phyloP scores from a whole-genome alignment of 1,140 invertebrate species.

The Temnothorax longispinosus region DNA sequence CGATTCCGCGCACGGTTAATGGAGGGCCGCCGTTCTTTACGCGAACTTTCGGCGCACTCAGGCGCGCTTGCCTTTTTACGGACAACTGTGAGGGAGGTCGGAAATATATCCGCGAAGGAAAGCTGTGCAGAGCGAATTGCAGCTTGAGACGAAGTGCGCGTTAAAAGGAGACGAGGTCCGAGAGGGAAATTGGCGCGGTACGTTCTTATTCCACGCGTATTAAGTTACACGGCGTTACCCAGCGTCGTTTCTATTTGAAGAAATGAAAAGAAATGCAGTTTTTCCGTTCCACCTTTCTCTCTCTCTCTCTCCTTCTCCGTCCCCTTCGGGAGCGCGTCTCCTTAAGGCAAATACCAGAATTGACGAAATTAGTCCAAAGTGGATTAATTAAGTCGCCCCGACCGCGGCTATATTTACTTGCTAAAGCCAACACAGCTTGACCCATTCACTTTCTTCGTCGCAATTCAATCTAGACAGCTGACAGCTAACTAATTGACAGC shows the following conservation, averaged over 20 bases:
- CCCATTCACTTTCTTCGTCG: slow-evolving; percentile 24
- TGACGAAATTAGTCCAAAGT: slow-evolving; percentile 21
- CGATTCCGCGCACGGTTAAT: slow-evolving; percentile 14
- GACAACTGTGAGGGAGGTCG: background rate
- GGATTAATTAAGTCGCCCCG: slow-evolving; percentile 26
- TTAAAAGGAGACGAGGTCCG: slow-evolving; percentile 14
- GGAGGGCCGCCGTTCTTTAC: slow-evolving; percentile 26
- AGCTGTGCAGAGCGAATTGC: background rate
- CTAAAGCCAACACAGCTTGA: slow-evolving; percentile 2
- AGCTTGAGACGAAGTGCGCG: background rate
- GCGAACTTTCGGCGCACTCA: background rate
- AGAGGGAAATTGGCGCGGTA: slow-evolving; percentile 29
- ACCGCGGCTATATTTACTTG: background rate
- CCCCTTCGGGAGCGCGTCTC: background rate
- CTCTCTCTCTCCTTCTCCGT: too few species aligned
- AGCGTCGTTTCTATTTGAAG: background rate
- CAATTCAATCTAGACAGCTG: background rate
- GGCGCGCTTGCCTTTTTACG: background rate
- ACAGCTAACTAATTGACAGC: background rate
- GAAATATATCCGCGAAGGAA: background rate
- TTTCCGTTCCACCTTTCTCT: background rate
- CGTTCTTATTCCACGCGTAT: slow-evolving; percentile 10
- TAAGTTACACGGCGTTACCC: slow-evolving; percentile 4
- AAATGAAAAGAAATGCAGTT: background rate
- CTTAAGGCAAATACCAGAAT: background rate